Conservation (phyloP, 92 coral and sea anemone genomes). For the Umimayanthus chanpuru region DNA sequence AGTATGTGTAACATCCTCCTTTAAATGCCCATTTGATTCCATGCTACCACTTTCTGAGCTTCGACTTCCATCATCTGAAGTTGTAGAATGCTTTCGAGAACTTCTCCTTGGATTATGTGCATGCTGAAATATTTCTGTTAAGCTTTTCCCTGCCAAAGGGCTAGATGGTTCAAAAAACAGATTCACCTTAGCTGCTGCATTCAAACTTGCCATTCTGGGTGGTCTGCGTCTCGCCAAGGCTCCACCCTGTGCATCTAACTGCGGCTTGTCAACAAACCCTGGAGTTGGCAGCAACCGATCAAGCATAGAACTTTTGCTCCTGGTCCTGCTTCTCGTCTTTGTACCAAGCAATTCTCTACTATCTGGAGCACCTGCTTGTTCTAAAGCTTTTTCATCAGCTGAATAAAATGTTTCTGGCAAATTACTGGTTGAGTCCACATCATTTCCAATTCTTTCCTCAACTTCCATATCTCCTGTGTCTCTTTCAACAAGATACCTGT, state of each 20-base stretch:
- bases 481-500: not conserved
- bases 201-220: slow-evolving; percentile 95
- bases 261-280: slow-evolving; percentile 95
- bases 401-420: slow-evolving; percentile 37
- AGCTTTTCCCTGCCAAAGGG: slow-evolving; percentile 91
- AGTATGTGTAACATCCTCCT: slow-evolving; percentile 47
- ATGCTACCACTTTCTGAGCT: slow-evolving; percentile 46
- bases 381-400: slow-evolving; percentile 47
- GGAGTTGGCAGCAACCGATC: slow-evolving; percentile 97
- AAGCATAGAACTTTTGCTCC: slow-evolving; percentile 72
- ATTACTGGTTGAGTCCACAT: slow-evolving; percentile 24
- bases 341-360: slow-evolving; percentile 32
- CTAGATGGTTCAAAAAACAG: slow-evolving; percentile 95
- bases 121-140: slow-evolving; percentile 84
- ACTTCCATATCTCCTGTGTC: slow-evolving; percentile 50
- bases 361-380: slow-evolving; percentile 47
- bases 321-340: slow-evolving; percentile 66
- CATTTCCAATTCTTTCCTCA: slow-evolving; percentile 42
- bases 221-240: slow-evolving; percentile 85
- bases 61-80: slow-evolving; percentile 49
- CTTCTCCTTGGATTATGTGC: slow-evolving; percentile 55
- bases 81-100: slow-evolving; percentile 44
- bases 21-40: slow-evolving; percentile 49
- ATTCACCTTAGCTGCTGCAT: slow-evolving; percentile 97
- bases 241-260: slow-evolving; percentile 71